These are phyloP conservation scores for Coenobita brevimanus DNA, from an alignment of 1,140 invertebrate genomes.

Conservation along the genomic window DNA sequence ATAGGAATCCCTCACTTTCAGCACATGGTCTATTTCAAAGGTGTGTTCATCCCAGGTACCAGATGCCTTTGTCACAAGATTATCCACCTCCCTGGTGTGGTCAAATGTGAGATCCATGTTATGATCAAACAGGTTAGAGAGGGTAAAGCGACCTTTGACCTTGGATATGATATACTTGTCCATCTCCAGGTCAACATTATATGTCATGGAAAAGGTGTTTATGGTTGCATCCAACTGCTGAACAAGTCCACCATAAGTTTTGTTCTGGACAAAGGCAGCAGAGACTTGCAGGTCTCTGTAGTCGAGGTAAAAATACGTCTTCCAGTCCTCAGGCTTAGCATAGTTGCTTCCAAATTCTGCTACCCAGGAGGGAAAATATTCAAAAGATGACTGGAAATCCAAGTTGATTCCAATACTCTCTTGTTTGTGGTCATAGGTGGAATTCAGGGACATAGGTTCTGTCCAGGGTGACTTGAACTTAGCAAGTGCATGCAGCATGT, in stretches of 20 bases:
- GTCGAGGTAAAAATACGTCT: conserved; percentile 23
- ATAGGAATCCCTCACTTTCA: background rate
- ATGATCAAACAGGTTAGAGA: conserved; percentile 25
- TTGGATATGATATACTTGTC: conserved; percentile 11
- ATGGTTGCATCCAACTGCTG: conserved; percentile 30
- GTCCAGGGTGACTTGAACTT: conserved; percentile 21
- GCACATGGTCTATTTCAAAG: conserved; percentile 13
- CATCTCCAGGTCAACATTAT: background rate
- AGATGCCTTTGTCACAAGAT: background rate
- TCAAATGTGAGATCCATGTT: conserved; percentile 7
- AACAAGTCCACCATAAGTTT: background rate
- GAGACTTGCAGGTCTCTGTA: conserved; percentile 9
- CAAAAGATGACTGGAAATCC: conserved; percentile 8
- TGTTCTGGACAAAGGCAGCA: background rate
- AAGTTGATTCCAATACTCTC: conserved; percentile 10
- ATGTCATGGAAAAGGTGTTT: conserved; percentile 30
- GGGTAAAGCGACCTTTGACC: background rate
- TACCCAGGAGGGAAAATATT: conserved; percentile 22
- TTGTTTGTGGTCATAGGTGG: conserved; percentile 1
- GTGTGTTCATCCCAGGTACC: conserved; percentile 4
- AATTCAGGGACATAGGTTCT: conserved; percentile 21
- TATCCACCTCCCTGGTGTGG: background rate
- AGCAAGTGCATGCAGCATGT: conserved; percentile 6
- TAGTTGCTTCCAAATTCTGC: conserved; percentile 24
- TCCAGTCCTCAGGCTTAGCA: background rate